Percentiles rank a stretch among this genome's conserved stretches.
Conservation (phyloP, 1,140 invertebrate species). For the Heliconius eleuchia region DNA sequence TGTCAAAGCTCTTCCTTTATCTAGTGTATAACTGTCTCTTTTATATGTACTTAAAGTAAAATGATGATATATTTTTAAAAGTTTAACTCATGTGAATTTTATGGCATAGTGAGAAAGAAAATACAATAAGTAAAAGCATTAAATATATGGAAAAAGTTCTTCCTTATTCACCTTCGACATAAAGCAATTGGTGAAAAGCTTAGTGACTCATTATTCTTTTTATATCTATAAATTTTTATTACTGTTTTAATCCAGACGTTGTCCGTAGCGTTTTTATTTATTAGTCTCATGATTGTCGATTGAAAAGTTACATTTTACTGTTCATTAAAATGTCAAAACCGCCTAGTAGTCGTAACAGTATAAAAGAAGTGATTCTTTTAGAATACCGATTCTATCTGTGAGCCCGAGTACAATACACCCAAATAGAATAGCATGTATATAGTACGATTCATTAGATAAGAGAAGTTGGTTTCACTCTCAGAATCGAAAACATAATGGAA, state of each 20-base stretch:
- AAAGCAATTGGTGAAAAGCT: too few relatives aligned
- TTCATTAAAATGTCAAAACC: constrained; percentile 16
- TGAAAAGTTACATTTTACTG: constrained; percentile 1
- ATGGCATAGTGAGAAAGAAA: too few relatives aligned
- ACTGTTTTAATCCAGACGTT: background rate
- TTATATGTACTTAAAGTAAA: too few relatives aligned
- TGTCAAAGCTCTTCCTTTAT: background rate
- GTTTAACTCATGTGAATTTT: too few relatives aligned
- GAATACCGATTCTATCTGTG: constrained; percentile 25
- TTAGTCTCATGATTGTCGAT: background rate
- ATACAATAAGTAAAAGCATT: too few relatives aligned
- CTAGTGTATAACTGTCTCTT: background rate
- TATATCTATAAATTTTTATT: background rate
- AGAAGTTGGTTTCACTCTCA: constrained; percentile 6
- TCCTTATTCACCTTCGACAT: too few relatives aligned
- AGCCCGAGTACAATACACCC: constrained; percentile 22
- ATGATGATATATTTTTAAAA: too few relatives aligned
- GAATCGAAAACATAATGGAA: constrained; percentile 6
- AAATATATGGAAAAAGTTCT: too few relatives aligned
- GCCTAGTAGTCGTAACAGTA: constrained; percentile 17
- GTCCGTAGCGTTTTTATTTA: background rate
- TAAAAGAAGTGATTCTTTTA: constrained; percentile 28
- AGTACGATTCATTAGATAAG: constrained; percentile 25
- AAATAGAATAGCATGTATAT: constrained; percentile 25
- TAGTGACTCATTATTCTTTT: background rate